Evolutionary conservation across 2,797 vertebrate genomes (phyloP).

Genomic region (Megalops cyprinoides): DNA sequence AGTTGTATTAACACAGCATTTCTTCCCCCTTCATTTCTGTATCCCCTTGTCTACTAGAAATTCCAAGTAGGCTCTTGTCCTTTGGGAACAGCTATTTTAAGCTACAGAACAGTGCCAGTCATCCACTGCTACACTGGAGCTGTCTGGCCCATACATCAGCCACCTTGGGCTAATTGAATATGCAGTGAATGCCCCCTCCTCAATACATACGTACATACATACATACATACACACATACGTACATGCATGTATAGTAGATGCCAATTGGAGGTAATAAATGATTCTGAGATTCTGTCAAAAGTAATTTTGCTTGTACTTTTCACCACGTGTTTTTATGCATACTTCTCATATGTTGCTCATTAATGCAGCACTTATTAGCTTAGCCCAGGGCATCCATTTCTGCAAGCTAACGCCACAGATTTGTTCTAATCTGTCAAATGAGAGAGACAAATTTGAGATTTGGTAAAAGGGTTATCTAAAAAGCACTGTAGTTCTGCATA

Average conservation of each 20-base stretch:
- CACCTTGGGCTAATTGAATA: background rate
- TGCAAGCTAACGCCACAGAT: background rate
- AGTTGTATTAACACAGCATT: background rate
- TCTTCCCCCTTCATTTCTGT: background rate
- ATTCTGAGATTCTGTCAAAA: background rate
- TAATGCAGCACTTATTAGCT: background rate
- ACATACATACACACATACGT: background rate
- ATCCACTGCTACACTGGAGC: conserved; percentile 49
- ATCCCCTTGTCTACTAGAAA: conserved; percentile 51
- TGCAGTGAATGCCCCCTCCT: background rate
- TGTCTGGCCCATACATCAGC: conserved; percentile 37
- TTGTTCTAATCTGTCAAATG: background rate
- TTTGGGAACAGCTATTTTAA: conserved; percentile 59
- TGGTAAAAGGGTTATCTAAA: background rate
- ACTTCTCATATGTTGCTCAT: background rate
- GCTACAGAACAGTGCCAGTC: conserved; percentile 57
- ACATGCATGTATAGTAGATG: background rate
- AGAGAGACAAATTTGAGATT: background rate
- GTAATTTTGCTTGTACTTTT: background rate
- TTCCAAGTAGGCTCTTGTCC: conserved; percentile 58
- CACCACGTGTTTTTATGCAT: background rate
- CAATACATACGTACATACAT: no score
- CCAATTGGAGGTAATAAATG: background rate
- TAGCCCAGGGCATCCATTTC: background rate
- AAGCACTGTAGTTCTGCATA: background rate